Conservation (phyloP, 1,140 invertebrate genomes). For the Drosophila ogumai region DNA sequence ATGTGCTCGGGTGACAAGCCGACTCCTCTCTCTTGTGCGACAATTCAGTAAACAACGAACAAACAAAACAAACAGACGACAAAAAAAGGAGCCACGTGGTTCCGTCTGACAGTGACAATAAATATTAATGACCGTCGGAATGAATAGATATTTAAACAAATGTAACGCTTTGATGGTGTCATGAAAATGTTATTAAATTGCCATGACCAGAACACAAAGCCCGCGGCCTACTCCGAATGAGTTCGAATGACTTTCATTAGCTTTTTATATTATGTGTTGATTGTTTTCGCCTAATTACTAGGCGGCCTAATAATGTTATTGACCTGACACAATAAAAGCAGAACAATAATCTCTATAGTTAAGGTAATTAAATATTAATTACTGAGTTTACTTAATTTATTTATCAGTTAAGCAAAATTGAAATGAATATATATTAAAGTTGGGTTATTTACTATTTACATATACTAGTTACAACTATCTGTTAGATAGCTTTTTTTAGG, state of each 20-base stretch:
- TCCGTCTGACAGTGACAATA: conserved; percentile 38
- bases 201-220: conserved; percentile 31
- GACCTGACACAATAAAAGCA: conserved; percentile 7
- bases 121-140: conserved; percentile 46
- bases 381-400: background rate
- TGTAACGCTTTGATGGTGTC: conserved; percentile 35
- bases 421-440: too few relatives aligned
- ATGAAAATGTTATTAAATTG: conserved; percentile 69
- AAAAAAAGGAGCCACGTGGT: conserved; percentile 18
- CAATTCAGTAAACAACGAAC: conserved; percentile 14
- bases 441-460: too few relatives aligned
- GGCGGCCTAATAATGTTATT: conserved; percentile 24
- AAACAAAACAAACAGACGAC: conserved; percentile 1
- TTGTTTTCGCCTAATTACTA: conserved; percentile 55
- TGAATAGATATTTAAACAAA: conserved; percentile 54
- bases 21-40: background rate
- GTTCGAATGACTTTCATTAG: conserved; percentile 25
- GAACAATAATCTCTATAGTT: background rate
- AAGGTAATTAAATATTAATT: background rate
- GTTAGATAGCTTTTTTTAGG: background rate
- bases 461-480: background rate
- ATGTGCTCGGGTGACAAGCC: background rate
- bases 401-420: background rate
- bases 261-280: conserved; percentile 31
- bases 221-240: background rate